Base-by-base conservation (phyloP, 2,113 vertebrate genomes). In the Alethe diademata region DNA sequence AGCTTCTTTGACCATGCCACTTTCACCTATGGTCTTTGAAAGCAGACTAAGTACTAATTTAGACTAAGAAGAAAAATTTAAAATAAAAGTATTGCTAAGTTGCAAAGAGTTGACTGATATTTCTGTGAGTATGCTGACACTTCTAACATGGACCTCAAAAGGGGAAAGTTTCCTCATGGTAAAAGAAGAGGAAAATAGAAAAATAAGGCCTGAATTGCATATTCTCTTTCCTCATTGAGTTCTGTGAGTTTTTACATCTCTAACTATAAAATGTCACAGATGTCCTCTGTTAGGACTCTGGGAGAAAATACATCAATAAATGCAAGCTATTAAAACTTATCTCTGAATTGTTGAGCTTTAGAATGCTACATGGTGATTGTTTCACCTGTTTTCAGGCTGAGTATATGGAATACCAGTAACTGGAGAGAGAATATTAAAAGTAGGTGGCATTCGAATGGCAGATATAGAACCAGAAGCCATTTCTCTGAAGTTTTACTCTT, bases 321-420 rank as follows among this genome's bases (percentile, higher is more conserved):
- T 64, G 11, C 33, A 88, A 80, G 10, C 3, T 61, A 74, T 56
- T 64, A 53, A 78, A 74, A 36, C 7, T n/a, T 6, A 16, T 2
- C 1, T 9, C 5, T 31, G 28, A 47, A 28, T 14, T 38, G 11
- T 19, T 43, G 43, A 84, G 51, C 22, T 78, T 79, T 40, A 67
- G 24, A 85, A 29, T 29, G 12, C 70, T 72, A 29, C 0, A 0
- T 1, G 1, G 19, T 73, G 3, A 29, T 67, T 28, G 7, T 76
- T 50, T 29, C 9, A 20, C 22, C 20, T 29, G 16, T 65, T 94
- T 80, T 73, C 36, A 69, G 80, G 6, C 45, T 69, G 33, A 14
- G 4, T 61, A 7, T 54, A 8, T 33, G 33, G 12, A 82, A 5
- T 15, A 31, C 42, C 4, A 1, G 18, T 38, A 87, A 36, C 53